Evolutionary conservation across 2,113 vertebrate species (phyloP).

Genomic region (Abramis brama): DNA sequence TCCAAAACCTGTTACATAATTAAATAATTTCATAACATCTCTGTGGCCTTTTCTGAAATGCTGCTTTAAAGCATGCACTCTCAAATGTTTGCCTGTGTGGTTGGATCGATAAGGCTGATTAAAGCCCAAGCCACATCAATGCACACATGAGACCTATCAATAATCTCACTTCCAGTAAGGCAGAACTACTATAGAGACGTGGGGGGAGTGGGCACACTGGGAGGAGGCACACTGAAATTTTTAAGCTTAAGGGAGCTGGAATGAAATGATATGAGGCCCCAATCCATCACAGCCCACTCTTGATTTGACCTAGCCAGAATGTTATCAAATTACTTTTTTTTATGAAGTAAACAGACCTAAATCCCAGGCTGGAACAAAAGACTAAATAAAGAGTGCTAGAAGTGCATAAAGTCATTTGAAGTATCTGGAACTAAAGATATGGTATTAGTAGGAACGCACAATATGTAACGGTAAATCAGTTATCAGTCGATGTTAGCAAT

Average conservation of each 20-base stretch:
- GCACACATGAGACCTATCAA: conserved; percentile 32
- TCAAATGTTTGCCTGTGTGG: conserved; percentile 21
- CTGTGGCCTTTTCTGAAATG: conserved; percentile 24
- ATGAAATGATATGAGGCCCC: conserved; percentile 19
- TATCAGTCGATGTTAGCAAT: background rate
- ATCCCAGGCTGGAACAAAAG: background rate
- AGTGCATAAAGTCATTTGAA: background rate
- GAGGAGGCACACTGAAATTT: conserved; percentile 5
- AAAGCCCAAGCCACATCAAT: conserved; percentile 28
- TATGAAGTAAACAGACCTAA: background rate
- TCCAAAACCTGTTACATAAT: conserved; percentile 38
- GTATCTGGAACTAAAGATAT: background rate
- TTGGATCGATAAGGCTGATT: conserved; percentile 42
- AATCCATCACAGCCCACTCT: conserved; percentile 40
- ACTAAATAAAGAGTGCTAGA: background rate
- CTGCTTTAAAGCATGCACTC: background rate
- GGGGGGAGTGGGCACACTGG: background rate
- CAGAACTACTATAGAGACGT: background rate
- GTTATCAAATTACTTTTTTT: background rate
- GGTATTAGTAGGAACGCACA: background rate
- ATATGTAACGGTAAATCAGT: background rate
- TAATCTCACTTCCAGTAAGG: conserved; percentile 23
- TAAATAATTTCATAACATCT: conserved; percentile 30
- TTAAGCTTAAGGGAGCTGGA: conserved; percentile 24
- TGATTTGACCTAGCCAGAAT: conserved; percentile 10